Conservation (phyloP, 2,113 vertebrate species). For the Proterorhinus semilunaris region DNA sequence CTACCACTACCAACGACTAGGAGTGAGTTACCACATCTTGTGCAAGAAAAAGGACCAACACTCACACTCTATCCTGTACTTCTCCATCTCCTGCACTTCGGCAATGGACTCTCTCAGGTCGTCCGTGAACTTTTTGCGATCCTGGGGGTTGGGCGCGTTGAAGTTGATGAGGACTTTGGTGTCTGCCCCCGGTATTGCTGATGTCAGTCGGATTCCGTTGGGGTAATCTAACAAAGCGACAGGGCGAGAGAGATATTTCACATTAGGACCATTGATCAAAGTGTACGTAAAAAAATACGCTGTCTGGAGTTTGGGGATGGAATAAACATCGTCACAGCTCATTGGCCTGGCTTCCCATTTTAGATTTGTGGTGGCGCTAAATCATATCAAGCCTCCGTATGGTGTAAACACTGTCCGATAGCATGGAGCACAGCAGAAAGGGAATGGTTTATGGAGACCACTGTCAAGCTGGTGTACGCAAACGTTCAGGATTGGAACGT, state of each 20-base stretch:
- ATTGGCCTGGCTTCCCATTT: constrained; percentile 18
- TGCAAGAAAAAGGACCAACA: constrained; percentile 28
- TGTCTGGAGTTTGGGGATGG: constrained; percentile 28
- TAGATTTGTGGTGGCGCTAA: constrained; percentile 26
- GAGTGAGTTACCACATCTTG: constrained; percentile 4
- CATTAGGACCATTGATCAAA: constrained; percentile 39
- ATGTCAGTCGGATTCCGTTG: constrained; percentile 94
- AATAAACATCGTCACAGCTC: constrained; percentile 37
- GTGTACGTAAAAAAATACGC: constrained; percentile 25
- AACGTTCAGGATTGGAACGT: not conserved
- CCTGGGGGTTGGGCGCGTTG: constrained; percentile 97
- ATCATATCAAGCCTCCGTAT: constrained; percentile 12
- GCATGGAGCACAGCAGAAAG: constrained; percentile 15
- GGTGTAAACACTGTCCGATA: constrained; percentile 40
- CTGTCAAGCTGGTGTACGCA: not conserved
- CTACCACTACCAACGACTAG: constrained; percentile 9
- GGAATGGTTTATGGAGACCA: not conserved
- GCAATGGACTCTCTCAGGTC: constrained; percentile 95
- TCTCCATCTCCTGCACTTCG: constrained; percentile 99
- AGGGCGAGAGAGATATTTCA: constrained; percentile 35
- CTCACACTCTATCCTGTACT: constrained; percentile 99
- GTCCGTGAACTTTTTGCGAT: constrained; percentile 97
- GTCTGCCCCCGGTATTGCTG: constrained; percentile 93
- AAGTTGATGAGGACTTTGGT: constrained; percentile 98
- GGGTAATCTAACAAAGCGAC: constrained; percentile 84